Percentiles rank a stretch among this genome's conserved stretches.
phyloP scores from a whole-genome alignment of 2,113 vertebrate genomes.

The Crotalus helleri region DNA sequence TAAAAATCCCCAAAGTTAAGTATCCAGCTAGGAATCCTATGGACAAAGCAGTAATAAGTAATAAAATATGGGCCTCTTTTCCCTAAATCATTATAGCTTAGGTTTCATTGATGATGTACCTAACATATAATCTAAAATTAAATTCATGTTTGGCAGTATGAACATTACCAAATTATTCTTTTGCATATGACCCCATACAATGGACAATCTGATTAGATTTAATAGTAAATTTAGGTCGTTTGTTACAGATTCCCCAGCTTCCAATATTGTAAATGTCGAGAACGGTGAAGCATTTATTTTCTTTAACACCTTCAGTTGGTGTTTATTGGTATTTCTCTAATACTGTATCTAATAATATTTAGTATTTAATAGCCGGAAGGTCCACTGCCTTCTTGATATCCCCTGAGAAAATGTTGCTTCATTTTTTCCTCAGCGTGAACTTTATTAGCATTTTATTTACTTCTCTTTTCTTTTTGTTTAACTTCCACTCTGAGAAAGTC shows the following conservation, averaged over 20 bases:
- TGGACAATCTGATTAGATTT: background rate
- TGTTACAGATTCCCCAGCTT: background rate
- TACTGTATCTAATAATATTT: background rate
- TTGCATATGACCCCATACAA: background rate
- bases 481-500: background rate
- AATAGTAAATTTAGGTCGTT: background rate
- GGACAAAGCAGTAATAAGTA: background rate
- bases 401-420: background rate
- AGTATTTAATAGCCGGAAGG: background rate
- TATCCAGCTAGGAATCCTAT: background rate
- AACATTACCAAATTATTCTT: background rate
- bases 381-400: background rate
- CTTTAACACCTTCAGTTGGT: background rate
- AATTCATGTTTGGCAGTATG: background rate
- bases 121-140: background rate
- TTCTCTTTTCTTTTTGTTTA: background rate
- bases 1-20: background rate
- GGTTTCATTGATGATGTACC: background rate
- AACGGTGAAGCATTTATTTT: background rate
- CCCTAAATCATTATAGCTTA: background rate
- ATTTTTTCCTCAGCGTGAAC: background rate
- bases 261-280: background rate
- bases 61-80: background rate
- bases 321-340: background rate
- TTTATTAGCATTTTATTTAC: background rate